Evolutionary conservation across 2,797 vertebrate genomes (phyloP).

Genomic region (Sparus aurata): DNA sequence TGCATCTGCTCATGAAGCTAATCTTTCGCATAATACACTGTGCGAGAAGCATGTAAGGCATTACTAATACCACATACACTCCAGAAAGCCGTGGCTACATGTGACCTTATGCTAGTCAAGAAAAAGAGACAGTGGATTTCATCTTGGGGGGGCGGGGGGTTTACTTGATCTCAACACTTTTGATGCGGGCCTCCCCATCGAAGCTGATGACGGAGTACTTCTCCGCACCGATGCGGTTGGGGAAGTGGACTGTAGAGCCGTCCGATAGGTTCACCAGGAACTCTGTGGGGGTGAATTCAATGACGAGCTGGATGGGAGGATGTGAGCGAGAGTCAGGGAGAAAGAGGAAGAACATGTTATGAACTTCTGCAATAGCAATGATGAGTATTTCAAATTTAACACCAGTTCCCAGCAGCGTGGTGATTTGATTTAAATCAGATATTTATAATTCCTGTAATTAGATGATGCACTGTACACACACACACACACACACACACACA

Average conservation of each 20-base stretch:
- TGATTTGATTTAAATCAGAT: not conserved
- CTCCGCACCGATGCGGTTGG: constrained; percentile 80
- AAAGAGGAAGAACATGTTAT: not conserved
- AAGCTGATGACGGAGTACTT: constrained; percentile 78
- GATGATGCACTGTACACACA: not conserved
- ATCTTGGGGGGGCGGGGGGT: not conserved
- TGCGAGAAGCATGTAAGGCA: constrained; percentile 29
- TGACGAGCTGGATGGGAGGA: constrained; percentile 65
- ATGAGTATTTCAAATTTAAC: no score
- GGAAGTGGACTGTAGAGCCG: constrained; percentile 79
- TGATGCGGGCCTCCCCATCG: constrained; percentile 72
- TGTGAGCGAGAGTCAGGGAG: not conserved
- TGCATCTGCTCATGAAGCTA: constrained; percentile 6
- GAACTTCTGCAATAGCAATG: not conserved
- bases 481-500: constrained; percentile 39
- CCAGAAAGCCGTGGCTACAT: not conserved
- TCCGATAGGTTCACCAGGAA: constrained; percentile 81
- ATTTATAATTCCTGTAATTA: not conserved
- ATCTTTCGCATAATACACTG: not conserved
- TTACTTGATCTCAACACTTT: constrained; percentile 77
- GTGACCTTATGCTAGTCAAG: constrained; percentile 9
- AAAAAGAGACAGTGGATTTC: not conserved
- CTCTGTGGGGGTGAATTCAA: constrained; percentile 77
- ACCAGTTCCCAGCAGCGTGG: not conserved
- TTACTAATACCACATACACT: not conserved